phyloP scores from a whole-genome alignment of 2,113 vertebrate genomes.

The Eidolon helvum region DNA sequence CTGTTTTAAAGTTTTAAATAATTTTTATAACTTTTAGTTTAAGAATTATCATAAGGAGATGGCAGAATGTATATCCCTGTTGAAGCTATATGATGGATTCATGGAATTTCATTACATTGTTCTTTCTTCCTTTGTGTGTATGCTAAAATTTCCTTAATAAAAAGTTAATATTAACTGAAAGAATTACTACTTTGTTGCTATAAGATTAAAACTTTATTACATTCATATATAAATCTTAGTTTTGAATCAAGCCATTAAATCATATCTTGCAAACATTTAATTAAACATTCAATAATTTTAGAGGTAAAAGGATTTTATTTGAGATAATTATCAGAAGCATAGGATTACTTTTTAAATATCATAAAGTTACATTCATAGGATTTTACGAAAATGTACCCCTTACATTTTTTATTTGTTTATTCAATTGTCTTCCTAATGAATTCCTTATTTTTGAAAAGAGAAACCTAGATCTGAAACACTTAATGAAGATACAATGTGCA shows the following conservation, averaged over 20 bases:
- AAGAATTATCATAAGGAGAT: background rate
- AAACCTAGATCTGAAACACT: background rate
- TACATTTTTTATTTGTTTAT: background rate
- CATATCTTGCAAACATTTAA: background rate
- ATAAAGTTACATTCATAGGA: background rate
- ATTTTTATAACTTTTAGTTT: background rate
- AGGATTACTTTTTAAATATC: conserved; percentile 7
- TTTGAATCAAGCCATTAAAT: conserved; percentile 7
- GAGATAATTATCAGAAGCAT: background rate
- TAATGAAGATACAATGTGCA: background rate
- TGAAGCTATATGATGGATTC: background rate
- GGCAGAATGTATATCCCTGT: background rate
- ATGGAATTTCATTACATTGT: background rate
- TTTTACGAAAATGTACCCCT: conserved; percentile 23
- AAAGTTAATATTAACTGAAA: conserved; percentile 13
- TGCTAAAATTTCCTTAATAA: background rate
- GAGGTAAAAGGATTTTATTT: background rate
- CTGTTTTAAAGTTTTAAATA: background rate
- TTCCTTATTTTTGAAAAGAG: conserved; percentile 24
- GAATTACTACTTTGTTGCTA: background rate
- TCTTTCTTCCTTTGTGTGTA: background rate
- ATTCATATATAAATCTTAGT: background rate
- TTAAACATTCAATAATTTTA: conserved; percentile 43
- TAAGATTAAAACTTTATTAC: conserved; percentile 13
- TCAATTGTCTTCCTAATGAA: conserved; percentile 19